Evolutionary conservation across 1,140 invertebrate species (phyloP).

Genomic region (Drosophila grimshawi): DNA sequence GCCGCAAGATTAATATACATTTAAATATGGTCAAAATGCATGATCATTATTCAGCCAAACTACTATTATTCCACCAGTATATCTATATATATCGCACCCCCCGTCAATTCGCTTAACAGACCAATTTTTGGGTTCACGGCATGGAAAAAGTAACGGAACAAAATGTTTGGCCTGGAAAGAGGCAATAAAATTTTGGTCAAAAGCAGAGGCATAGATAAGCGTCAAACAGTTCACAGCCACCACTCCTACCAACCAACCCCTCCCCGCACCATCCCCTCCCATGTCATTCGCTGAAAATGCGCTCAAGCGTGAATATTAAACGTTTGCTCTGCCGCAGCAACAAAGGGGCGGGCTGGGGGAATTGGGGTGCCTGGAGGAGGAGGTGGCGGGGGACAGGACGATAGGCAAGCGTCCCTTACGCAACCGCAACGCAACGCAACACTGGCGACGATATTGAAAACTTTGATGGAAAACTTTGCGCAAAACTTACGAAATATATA

Average conservation of each 20-base stretch:
- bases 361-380: background rate
- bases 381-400: background rate
- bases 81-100: background rate
- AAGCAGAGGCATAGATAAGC: conserved; percentile 74
- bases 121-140: conserved; percentile 8
- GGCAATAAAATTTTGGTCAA: conserved; percentile 82
- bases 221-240: conserved; percentile 72
- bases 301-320: conserved; percentile 82
- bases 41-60: too few species aligned
- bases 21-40: too few species aligned
- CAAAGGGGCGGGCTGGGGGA: conserved; percentile 21
- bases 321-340: conserved; percentile 60
- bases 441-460: conserved; percentile 37
- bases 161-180: conserved; percentile 73
- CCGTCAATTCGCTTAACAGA: background rate
- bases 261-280: background rate
- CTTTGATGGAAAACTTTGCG: conserved; percentile 33
- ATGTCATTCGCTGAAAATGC: conserved; percentile 44
- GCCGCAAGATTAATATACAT: too few species aligned
- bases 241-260: too few species aligned
- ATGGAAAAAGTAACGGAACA: conserved; percentile 45
- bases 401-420: conserved; percentile 34
- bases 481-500: conserved; percentile 24
- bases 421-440: conserved; percentile 27
- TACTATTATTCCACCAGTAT: background rate